Base-by-base conservation (phyloP, 2,888 invertebrate genomes). In the Cheilosia soror region DNA sequence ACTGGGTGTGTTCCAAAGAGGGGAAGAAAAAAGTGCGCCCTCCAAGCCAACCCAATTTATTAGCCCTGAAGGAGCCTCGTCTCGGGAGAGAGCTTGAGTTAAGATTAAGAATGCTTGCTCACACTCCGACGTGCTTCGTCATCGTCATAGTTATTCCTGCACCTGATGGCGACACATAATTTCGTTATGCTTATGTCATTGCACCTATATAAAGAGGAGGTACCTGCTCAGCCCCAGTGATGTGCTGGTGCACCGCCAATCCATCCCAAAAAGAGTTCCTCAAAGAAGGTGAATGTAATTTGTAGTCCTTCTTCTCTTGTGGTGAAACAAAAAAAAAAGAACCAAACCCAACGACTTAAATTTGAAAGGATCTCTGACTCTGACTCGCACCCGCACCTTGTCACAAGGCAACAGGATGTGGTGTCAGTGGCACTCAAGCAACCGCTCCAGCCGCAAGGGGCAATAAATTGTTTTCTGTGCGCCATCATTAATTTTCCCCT, bases 381-480 rank as follows among this genome's bases (percentile, higher is more conserved):
- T 51, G 58, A 20, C 58, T 20, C 20, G 25, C 75, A 47, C 55
- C 66, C 44, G 66, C 51, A 47, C 29, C 47, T 57, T 63, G 60
- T 58, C 33, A 82, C 66, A 63, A 55, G 72, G 63, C 57, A 72
- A 73, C 77, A 75, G 65, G 66, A 84, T 79, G 69, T 51, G 47
- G 60, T 79, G 79, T 84, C 63, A 72, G 62, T 65, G 65, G 78
- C 83, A 76, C 84, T 78, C 77, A 57, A 62, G 69, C 78, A 87
- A 27, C 58, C 68, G 44, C 55, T 68, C 76, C 66, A 60, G 66
- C 81, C 85, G 37, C 85, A 85, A 77, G 85, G 75, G 57, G 87
- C 87, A 87, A 88, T 87, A 88, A 89, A 89, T 88, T 88, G 86
- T 87, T 87, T 83, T 88, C 79, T 87, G 81, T 87, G 75, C 72